These are phyloP conservation scores for Eilema caniola DNA, from an alignment of 2,888 invertebrate species.

Conservation along the genomic window DNA sequence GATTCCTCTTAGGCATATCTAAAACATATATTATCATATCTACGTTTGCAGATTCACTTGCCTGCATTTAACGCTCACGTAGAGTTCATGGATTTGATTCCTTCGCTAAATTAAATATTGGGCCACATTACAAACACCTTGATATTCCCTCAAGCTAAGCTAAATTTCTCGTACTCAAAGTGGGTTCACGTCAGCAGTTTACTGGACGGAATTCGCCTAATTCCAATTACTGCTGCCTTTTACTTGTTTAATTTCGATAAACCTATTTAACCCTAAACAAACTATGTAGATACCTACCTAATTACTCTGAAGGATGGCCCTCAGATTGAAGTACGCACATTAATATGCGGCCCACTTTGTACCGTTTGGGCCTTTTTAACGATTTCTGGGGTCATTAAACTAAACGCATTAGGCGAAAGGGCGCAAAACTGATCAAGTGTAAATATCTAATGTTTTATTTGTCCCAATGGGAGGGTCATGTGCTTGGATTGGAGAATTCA, in stretches of 20 bases:
- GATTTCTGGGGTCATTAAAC: constrained; percentile 80
- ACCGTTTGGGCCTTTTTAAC: constrained; percentile 64
- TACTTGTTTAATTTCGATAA: background rate
- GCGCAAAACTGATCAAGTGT: constrained; percentile 80
- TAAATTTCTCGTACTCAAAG: no score
- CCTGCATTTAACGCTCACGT: no score
- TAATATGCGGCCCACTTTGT: constrained; percentile 37
- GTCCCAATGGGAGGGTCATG: constrained; percentile 54
- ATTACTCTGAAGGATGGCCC: constrained; percentile 28
- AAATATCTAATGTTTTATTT: constrained; percentile 82
- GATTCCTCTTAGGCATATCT: no score
- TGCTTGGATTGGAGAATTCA: constrained; percentile 35
- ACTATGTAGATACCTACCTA: constrained; percentile 19
- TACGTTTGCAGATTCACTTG: no score
- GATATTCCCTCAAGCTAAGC: no score
- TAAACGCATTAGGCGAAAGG: constrained; percentile 77
- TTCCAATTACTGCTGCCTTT: background rate
- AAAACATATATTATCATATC: no score
- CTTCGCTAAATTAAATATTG: no score
- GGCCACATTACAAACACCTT: no score
- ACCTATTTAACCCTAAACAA: constrained; percentile 16
- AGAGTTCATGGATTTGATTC: no score
- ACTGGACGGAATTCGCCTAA: background rate
- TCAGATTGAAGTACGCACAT: constrained; percentile 36
- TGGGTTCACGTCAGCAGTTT: no score